Base-by-base conservation (phyloP, 2,113 vertebrate genomes). In the Alosa alosa region DNA sequence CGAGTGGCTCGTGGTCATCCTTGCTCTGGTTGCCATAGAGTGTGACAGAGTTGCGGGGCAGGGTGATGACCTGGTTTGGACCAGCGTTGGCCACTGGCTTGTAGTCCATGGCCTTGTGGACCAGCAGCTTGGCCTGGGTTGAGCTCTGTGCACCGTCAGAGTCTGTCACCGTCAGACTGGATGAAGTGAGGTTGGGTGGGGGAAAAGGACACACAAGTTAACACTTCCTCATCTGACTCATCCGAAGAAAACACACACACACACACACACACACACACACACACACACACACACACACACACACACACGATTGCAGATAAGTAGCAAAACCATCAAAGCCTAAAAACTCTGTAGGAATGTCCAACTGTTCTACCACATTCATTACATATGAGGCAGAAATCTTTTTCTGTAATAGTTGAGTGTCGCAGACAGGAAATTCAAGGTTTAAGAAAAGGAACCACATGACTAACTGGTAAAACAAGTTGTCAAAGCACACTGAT, bases 61-160 rank as follows among this genome's bases (percentile, higher is more conserved):
- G 91, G 17, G 98, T 99, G 90, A 99, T 97, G 87, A 98, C 98
- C 94, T 99, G 96, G 92, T 97, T 99, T 0, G 98, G 95, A 46
- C 98, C 97, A 0, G 98, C 96, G 0, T 97, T 99, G 88, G 98
- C 98, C 89, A 97, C 96, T 0, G 98, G 98, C 1, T 94, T 94
- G 90, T 99, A 99, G 91, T 99, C 98, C 91, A 96, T 97, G 49
- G 97, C 98, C 93, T 99, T 99, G 92, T 97, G 97, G 88, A 99
- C 97, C 0, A 94, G 95, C 84, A 99, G 88, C 72, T 91, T 96
- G 81, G 98, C 98, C 85, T 95, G 97, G n/a, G 98, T 97, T 0
- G 97, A 97, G 93, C 92, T 95, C 82, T 96, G 95, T 86, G 96
- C 97, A 72, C 97, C 97, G 3, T 99, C 97, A 0, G 98, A 99